Evolutionary conservation across 2,888 invertebrate species (phyloP), one percentile per base, ranked within the genome.

Genomic region (Cantharis nigra): DNA sequence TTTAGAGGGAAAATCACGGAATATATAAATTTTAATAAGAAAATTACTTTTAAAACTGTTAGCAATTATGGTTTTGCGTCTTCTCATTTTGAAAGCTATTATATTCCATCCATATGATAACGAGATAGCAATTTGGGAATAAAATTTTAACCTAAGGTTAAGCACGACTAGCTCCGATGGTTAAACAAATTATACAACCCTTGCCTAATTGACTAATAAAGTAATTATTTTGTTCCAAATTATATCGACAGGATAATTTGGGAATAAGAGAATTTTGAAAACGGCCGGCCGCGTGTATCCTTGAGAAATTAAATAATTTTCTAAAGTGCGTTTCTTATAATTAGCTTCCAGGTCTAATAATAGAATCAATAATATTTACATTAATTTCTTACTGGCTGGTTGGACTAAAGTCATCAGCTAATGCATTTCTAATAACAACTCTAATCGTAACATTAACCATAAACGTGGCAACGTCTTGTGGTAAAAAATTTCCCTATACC

Each of bases 391-490:
- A 98, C 88, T 97, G 95, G 94, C 90, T 98, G 83, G 93, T 95
- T 7, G 97, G 97, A n/a, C 89, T 97, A 9, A 90, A 94, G 70
- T 87, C 90, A 70, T 92, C 93, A 0, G 79, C 91, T 11, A 92
- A 93, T 85, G 94, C 95, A 9, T 94, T 95, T 85, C 87, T 91
- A 2, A 91, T 94, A 83, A 95, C 96, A 0, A 89, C 93, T 28
- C 87, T 94, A 78, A 90, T 94, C 18, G 90, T 94, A n/a, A 91
- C 94, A 79, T 87, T 96, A 81, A 95, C 96, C 69, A 93, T 96
- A 88, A 96, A 96, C 85, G 94, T 95, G 7, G 94, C 97, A n/a
- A 94, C 95, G 63, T 94, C 96, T 30, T 96, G 96, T 86, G 97
- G 96, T 93, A 88, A 90, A 89, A 26, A 64, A 26, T 26, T 64